These are phyloP conservation scores for Notechis scutatus DNA, from an alignment of 2,113 vertebrate genomes.

Conservation along the genomic window DNA sequence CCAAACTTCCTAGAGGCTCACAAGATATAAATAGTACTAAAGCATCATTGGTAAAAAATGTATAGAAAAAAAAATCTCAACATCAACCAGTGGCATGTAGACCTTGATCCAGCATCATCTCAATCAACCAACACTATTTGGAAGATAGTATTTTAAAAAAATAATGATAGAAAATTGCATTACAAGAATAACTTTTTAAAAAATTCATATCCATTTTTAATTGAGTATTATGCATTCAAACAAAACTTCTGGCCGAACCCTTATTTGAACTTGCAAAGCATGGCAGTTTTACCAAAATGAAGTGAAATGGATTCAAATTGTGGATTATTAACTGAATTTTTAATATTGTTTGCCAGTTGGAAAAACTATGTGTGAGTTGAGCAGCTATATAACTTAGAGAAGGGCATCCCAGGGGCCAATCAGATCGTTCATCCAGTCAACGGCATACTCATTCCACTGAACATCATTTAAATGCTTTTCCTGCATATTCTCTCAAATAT, in stretches of 20 bases:
- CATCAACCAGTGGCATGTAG: neutral
- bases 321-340: neutral
- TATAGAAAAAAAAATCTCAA: neutral
- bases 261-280: neutral
- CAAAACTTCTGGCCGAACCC: neutral
- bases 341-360: neutral
- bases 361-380: neutral
- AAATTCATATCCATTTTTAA: neutral
- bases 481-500: accelerated
- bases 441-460: neutral
- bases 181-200: neutral
- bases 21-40: neutral
- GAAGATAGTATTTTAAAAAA: neutral
- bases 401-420: accelerated
- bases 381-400: neutral
- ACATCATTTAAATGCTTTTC: neutral
- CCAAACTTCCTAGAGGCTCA: neutral
- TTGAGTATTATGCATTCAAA: neutral
- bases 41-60: neutral
- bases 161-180: neutral
- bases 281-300: neutral
- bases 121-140: neutral
- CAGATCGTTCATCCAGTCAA: accelerated
- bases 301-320: neutral
- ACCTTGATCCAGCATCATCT: neutral